Evolutionary conservation across 2,888 invertebrate species (phyloP).

Genomic region (Oxyscelio sp.): DNA sequence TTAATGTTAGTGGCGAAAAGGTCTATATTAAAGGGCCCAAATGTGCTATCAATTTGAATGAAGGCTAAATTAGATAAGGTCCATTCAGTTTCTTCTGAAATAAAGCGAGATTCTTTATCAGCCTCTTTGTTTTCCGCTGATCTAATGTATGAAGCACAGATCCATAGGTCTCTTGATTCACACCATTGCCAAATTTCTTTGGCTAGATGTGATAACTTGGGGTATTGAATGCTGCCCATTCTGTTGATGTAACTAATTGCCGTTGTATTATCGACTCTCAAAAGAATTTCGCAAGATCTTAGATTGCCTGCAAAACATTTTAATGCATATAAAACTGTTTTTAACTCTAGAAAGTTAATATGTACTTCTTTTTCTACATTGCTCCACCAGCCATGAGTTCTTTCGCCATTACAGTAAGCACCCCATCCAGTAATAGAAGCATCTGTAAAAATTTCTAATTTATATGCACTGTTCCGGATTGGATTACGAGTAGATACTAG

Average conservation of each 20-base stretch:
- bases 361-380: slow-evolving; percentile 35
- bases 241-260: background rate
- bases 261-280: no score
- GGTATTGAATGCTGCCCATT: no score
- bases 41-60: background rate
- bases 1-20: slow-evolving; percentile 42
- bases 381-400: slow-evolving; percentile 63
- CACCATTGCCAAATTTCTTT: no score
- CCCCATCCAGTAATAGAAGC: slow-evolving; percentile 75
- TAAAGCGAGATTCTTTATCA: slow-evolving; percentile 35
- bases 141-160: slow-evolving; percentile 41
- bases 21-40: slow-evolving; percentile 32
- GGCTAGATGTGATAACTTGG: slow-evolving; percentile 26
- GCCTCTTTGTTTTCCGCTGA: slow-evolving; percentile 39
- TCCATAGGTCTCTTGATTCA: no score
- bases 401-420: slow-evolving; percentile 11
- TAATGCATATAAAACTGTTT: background rate
- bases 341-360: slow-evolving; percentile 63
- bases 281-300: slow-evolving; percentile 4
- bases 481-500: background rate
- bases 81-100: slow-evolving; percentile 41
- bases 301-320: slow-evolving; percentile 56
- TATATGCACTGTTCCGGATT: background rate
- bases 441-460: slow-evolving; percentile 47
- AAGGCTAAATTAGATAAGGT: background rate